Conservation (phyloP, 2,113 vertebrate genomes). For the Lophura nycthemera region DNA sequence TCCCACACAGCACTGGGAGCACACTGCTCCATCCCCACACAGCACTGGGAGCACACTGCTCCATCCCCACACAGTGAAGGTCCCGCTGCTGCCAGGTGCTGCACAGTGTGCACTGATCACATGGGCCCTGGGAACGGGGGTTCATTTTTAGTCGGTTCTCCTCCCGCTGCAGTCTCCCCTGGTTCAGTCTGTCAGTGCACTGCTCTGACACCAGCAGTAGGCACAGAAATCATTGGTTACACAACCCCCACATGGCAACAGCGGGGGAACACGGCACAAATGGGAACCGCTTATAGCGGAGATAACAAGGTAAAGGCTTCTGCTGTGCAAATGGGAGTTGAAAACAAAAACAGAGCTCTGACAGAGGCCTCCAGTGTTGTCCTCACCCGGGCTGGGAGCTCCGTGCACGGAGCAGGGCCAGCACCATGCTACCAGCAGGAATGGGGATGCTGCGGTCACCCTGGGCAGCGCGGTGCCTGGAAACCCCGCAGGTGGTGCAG, state of each 20-base stretch:
- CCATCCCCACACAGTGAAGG: no score
- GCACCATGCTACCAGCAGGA: no score
- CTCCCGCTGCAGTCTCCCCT: not conserved
- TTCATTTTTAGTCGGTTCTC: not conserved
- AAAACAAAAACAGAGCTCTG: not conserved
- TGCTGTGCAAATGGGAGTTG: slow-evolving; percentile 13
- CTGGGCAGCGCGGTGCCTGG: not conserved
- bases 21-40: no score
- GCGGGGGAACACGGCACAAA: fast-evolving
- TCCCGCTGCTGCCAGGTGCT: no score
- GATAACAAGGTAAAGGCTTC: slow-evolving; percentile 22
- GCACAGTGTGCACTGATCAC: not conserved
- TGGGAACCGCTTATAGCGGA: slow-evolving; percentile 20
- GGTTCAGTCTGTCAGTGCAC: not conserved
- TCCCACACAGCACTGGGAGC: no score
- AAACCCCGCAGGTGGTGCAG: not conserved
- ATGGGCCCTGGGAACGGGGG: not conserved
- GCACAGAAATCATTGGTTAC: not conserved
- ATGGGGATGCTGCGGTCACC: no score
- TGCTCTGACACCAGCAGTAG: not conserved
- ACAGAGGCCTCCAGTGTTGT: no score
- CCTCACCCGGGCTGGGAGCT: no score
- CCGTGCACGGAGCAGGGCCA: no score
- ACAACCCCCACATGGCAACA: not conserved
- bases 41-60: no score